Percentiles rank a stretch among this genome's conserved stretches.
Conservation (phyloP, 2,888 invertebrate species). For the Notocelia uddmanniana region DNA sequence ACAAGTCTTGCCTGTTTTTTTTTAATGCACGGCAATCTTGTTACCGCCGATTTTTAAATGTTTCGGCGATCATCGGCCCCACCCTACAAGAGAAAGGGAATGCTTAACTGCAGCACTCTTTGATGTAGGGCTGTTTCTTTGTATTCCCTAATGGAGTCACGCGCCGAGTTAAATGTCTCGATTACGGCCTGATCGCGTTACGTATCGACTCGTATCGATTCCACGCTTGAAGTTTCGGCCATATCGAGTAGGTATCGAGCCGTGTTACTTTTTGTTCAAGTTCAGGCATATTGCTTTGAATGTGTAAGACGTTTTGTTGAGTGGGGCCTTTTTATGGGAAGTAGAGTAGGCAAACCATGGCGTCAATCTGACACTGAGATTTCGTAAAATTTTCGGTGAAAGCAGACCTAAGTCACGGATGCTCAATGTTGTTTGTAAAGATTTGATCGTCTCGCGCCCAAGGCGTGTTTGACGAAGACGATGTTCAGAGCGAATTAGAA, state of each 20-base stretch:
- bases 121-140: conserved; percentile 65
- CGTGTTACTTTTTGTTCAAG: conserved; percentile 20
- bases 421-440: too few species aligned
- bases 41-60: neutral
- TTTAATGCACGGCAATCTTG: neutral
- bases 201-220: conserved; percentile 67
- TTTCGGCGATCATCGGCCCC: conserved; percentile 27
- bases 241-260: conserved; percentile 4
- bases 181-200: conserved; percentile 55
- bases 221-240: conserved; percentile 42
- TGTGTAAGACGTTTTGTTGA: neutral
- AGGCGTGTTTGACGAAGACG: too few species aligned
- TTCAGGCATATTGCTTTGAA: conserved; percentile 9
- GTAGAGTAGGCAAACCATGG: neutral
- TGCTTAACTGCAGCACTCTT: conserved; percentile 57
- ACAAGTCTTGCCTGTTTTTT: too few species aligned
- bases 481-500: too few species aligned
- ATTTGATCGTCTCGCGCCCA: too few species aligned
- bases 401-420: too few species aligned
- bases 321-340: conserved; percentile 7
- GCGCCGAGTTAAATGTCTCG: conserved; percentile 72
- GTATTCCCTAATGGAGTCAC: conserved; percentile 75
- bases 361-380: neutral
- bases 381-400: too few species aligned
- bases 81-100: conserved; percentile 54